phyloP scores from a whole-genome alignment of 2,888 invertebrate species.

The Patella pellucida region DNA sequence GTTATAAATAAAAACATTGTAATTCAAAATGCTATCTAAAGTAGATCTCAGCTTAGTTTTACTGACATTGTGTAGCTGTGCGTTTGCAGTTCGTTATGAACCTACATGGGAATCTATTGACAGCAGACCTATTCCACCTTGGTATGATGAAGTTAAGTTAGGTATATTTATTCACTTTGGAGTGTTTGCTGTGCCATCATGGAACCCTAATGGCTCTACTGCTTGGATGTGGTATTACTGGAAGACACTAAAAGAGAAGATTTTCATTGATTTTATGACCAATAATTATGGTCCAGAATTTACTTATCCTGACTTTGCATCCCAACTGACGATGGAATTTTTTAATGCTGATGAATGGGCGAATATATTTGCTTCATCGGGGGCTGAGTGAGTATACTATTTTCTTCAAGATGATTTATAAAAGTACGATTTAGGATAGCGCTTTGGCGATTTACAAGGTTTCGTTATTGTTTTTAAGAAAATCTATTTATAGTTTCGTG shows the following conservation, averaged over 20 bases:
- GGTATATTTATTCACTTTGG: conserved; percentile 97
- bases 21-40: too few relatives aligned
- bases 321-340: conserved; percentile 87
- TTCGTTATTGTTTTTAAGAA: too few relatives aligned
- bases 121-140: conserved; percentile 82
- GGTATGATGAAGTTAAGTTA: conserved; percentile 92
- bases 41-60: too few relatives aligned
- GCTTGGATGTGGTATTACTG: conserved; percentile 69
- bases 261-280: conserved; percentile 78
- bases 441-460: too few relatives aligned
- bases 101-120: conserved; percentile 90
- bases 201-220: conserved; percentile 73
- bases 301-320: conserved; percentile 92
- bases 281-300: conserved; percentile 87
- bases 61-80: too few relatives aligned
- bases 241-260: conserved; percentile 41
- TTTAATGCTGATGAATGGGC: conserved; percentile 90
- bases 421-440: too few relatives aligned
- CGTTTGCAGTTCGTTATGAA: conserved; percentile 43
- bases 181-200: conserved; percentile 90
- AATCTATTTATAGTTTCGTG: too few relatives aligned
- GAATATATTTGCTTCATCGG: conserved; percentile 83
- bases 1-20: too few relatives aligned
- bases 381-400: conserved; percentile 78
- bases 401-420: background rate